phyloP scores from a whole-genome alignment of 2,113 vertebrate species.

The Scopus umbretta region DNA sequence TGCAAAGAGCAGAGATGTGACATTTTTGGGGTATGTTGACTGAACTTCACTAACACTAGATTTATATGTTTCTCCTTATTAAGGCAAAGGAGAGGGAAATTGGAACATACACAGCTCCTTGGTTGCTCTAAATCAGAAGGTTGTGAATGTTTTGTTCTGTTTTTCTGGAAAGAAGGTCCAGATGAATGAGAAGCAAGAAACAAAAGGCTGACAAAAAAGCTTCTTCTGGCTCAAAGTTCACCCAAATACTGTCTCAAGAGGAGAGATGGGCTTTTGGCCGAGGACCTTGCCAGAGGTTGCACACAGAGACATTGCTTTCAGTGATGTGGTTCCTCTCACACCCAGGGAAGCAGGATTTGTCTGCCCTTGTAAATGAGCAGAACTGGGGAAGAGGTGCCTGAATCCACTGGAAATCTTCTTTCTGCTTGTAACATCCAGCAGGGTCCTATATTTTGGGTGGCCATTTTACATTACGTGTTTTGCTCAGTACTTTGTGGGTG shows the following conservation, averaged over 20 bases:
- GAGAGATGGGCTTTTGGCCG: not conserved
- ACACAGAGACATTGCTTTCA: not conserved
- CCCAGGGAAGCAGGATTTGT: not conserved
- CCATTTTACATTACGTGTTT: not conserved
- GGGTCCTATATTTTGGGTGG: not conserved
- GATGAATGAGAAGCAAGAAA: not conserved
- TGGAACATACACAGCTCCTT: not conserved
- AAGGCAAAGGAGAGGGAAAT: rapidly evolving
- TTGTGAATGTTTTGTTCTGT: not conserved
- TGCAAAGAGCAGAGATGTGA: not conserved
- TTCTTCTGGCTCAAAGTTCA: not conserved
- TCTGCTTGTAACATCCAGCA: not conserved
- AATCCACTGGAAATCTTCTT: rapidly evolving
- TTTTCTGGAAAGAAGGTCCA: not conserved
- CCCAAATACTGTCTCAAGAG: not conserved
- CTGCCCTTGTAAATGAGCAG: not conserved
- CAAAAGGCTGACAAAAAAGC: not conserved
- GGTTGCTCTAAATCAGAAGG: not conserved
- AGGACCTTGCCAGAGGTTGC: not conserved
- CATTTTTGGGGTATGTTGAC: not conserved
- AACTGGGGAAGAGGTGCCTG: not conserved
- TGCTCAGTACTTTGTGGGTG: not conserved
- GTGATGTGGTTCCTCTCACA: not conserved
- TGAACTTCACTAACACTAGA: not conserved
- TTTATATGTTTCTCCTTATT: not conserved